A percentile compares a stretch with the other conserved stretches of the same genome.
Evolutionary conservation across 2,888 invertebrate genomes (phyloP).

Genomic region (Caradrina kadenii): DNA sequence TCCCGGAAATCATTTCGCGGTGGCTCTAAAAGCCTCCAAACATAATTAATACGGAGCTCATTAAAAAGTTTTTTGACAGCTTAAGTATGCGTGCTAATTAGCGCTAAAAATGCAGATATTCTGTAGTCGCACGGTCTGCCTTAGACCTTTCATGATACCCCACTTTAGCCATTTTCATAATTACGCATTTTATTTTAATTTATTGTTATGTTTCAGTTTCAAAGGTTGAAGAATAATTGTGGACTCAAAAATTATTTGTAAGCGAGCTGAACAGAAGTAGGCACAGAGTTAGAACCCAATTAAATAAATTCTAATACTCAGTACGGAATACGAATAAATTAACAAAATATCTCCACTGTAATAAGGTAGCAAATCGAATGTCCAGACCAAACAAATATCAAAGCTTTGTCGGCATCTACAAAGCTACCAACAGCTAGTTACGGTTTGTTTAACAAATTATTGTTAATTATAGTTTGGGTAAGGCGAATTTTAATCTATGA

Average conservation of each 20-base stretch:
- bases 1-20: constrained; percentile 54
- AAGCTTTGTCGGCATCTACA: constrained; percentile 79
- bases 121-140: constrained; percentile 28
- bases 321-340: constrained; percentile 8
- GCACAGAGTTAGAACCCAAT: not conserved
- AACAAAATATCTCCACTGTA: not conserved
- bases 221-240: constrained; percentile 10
- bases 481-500: constrained; percentile 68
- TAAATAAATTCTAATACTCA: not conserved
- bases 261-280: not conserved
- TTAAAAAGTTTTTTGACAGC: constrained; percentile 53
- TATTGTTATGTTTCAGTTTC: constrained; percentile 39
- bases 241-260: not conserved
- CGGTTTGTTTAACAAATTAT: constrained; percentile 85
- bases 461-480: constrained; percentile 81
- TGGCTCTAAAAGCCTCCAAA: constrained; percentile 44
- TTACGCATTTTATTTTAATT: constrained; percentile 45
- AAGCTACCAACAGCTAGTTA: constrained; percentile 75
- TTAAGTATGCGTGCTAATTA: constrained; percentile 59
- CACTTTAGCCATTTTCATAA: constrained; percentile 49
- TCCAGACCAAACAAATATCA: constrained; percentile 31
- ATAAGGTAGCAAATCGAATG: constrained; percentile 58
- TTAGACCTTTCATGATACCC: constrained; percentile 36
- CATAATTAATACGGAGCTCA: constrained; percentile 59
- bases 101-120: constrained; percentile 42